Conservation (phyloP, 2,888 invertebrate species). For the Coronaproctus castanopsis region DNA sequence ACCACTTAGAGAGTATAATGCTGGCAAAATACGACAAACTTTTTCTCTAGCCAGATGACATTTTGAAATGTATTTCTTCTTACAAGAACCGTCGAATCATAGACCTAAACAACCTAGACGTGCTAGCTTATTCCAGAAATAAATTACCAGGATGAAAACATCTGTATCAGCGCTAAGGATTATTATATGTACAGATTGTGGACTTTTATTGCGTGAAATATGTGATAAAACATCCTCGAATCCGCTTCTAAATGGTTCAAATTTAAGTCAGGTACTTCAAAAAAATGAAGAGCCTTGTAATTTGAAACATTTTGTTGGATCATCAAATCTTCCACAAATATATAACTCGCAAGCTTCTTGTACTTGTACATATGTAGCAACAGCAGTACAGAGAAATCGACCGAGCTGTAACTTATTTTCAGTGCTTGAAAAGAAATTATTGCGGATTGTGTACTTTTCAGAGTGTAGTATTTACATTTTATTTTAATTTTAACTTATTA, state of each 20-base stretch:
- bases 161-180: background rate
- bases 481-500: too few relatives aligned
- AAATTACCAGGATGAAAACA: background rate
- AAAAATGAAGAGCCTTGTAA: background rate
- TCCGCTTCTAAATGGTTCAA: background rate
- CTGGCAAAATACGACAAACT: background rate
- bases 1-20: background rate
- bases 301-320: background rate
- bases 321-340: background rate
- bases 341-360: background rate
- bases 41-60: background rate
- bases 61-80: background rate
- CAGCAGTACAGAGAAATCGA: background rate
- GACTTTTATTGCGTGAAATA: background rate
- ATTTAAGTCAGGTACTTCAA: background rate
- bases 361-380: background rate
- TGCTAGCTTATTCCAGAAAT: background rate
- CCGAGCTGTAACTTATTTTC: background rate
- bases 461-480: too few relatives aligned
- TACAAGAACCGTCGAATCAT: background rate
- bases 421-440: background rate
- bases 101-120: background rate
- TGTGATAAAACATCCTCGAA: background rate
- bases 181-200: background rate
- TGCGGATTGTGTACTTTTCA: background rate